phyloP scores from a whole-genome alignment of 2,888 invertebrate species.

The Meganola albula region DNA sequence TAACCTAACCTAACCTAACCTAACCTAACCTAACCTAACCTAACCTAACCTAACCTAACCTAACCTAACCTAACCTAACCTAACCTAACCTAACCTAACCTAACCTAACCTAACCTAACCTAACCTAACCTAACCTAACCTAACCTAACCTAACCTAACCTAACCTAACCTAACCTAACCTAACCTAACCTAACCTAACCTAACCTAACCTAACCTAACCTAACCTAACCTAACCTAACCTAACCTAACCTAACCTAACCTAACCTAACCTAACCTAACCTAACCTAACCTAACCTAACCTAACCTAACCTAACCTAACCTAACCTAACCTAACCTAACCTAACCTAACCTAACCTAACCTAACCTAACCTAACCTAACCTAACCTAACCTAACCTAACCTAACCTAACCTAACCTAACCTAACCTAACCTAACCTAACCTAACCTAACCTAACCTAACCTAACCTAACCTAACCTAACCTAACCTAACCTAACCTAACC shows the following conservation, averaged over 20 bases:
- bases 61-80: constrained; percentile 1
- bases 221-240: constrained; percentile 8
- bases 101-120: constrained; percentile 12
- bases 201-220: constrained; percentile 9
- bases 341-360: constrained; percentile 8
- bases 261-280: constrained; percentile 10
- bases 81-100: constrained; percentile 5
- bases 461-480: constrained; percentile 11
- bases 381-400: constrained; percentile 8
- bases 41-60: constrained; percentile 11
- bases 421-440: constrained; percentile 13
- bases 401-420: constrained; percentile 8
- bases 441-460: constrained; percentile 14
- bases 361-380: constrained; percentile 8
- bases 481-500: constrained; percentile 3
- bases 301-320: constrained; percentile 8
- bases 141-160: constrained; percentile 18
- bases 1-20: constrained; percentile 19
- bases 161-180: constrained; percentile 7
- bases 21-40: constrained; percentile 17
- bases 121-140: constrained; percentile 9
- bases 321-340: constrained; percentile 8
- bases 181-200: constrained; percentile 7
- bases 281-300: constrained; percentile 10
- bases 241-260: constrained; percentile 8